Evolutionary conservation across 2,113 vertebrate species (phyloP).

Genomic region (Ginglymostoma cirratum): DNA sequence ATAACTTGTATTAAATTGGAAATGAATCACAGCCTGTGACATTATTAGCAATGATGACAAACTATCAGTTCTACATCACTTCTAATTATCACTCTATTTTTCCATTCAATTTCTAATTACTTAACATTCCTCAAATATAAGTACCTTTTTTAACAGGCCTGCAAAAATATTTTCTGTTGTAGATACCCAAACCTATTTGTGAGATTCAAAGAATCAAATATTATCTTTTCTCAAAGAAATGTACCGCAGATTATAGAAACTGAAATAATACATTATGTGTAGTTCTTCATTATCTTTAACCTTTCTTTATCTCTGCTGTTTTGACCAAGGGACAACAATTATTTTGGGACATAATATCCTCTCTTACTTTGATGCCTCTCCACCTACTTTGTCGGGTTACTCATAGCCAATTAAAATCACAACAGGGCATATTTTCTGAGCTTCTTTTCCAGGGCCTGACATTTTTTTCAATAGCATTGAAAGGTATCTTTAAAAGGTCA

Average conservation of each 20-base stretch:
- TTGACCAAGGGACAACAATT: neutral
- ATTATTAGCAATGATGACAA: neutral
- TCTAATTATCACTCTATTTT: neutral
- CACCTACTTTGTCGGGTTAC: neutral
- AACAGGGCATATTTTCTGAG: neutral
- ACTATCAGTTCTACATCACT: neutral
- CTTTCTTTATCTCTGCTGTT: neutral
- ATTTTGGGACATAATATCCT: neutral
- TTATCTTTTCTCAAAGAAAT: neutral
- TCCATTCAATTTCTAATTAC: neutral
- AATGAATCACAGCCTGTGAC: neutral
- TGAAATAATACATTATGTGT: too few relatives aligned
- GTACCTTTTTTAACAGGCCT: neutral
- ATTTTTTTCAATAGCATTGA: neutral
- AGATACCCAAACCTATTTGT: neutral
- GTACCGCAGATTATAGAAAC: too few relatives aligned
- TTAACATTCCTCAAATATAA: neutral
- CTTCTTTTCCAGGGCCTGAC: neutral
- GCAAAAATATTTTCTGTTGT: neutral
- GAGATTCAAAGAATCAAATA: neutral
- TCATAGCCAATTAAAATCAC: neutral
- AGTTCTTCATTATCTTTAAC: neutral
- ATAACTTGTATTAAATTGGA: neutral
- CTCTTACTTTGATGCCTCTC: neutral
- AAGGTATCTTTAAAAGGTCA: neutral